phyloP scores from a whole-genome alignment of 2,797 vertebrate species.

The Sternarchorhynchus goeldii region DNA sequence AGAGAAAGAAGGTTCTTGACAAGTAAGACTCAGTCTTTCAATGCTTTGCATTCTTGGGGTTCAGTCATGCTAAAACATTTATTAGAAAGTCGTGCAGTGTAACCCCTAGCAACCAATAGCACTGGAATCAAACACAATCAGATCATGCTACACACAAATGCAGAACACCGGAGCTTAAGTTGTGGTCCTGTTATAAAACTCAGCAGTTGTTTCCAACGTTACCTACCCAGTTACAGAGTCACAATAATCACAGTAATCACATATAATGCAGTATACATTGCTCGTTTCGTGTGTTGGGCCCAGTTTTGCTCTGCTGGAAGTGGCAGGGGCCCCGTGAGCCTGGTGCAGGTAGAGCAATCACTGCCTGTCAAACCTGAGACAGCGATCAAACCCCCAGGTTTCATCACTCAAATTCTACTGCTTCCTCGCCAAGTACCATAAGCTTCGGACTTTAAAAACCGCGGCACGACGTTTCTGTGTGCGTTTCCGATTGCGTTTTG shows the following conservation, averaged over 20 bases:
- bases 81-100: not conserved
- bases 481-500: not conserved
- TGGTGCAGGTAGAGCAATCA: too few species aligned
- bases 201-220: too few species aligned
- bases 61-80: not conserved
- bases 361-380: too few species aligned
- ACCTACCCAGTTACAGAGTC: too few species aligned
- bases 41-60: conserved; percentile 1
- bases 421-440: not conserved
- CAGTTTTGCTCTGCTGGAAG: too few species aligned
- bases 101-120: not conserved
- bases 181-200: too few species aligned
- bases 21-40: conserved; percentile 79
- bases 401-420: conserved; percentile 10
- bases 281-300: not conserved
- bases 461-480: too few species aligned
- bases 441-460: too few species aligned
- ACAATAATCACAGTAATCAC: too few species aligned
- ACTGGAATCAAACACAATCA: not conserved
- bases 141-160: not conserved
- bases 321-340: too few species aligned
- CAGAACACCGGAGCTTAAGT: too few species aligned
- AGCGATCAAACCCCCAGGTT: conserved; percentile 6
- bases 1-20: conserved; percentile 94
- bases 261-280: not conserved